phyloP scores from a whole-genome alignment of 2,888 invertebrate genomes.

The Luffia ferchaultella region DNA sequence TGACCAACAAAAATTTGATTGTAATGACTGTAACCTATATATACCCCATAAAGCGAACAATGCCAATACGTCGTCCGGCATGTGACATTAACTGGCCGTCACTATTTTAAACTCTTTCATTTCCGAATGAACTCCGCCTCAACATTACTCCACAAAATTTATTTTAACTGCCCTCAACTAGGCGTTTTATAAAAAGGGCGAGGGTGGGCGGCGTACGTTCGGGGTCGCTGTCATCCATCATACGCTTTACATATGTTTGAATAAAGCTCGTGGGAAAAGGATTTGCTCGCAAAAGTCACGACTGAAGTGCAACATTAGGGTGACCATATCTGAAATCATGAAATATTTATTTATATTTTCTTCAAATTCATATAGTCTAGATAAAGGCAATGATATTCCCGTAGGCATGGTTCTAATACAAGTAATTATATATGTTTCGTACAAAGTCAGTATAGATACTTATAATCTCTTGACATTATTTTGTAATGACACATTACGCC shows the following conservation, averaged over 20 bases:
- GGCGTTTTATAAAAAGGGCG: constrained; percentile 3
- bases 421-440: no score
- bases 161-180: constrained; percentile 22
- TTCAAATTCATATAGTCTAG: no score
- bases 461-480: no score
- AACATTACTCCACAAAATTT: constrained; percentile 61
- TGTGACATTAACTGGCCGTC: not conserved
- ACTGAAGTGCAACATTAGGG: constrained; percentile 42
- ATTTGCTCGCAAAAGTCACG: constrained; percentile 64
- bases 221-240: constrained; percentile 61
- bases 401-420: no score
- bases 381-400: no score
- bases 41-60: not conserved
- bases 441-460: no score
- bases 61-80: not conserved
- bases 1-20: no score
- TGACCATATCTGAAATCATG: constrained; percentile 22
- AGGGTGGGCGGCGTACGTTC: constrained; percentile 11
- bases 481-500: no score
- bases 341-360: not conserved
- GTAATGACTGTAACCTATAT: no score
- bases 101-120: constrained; percentile 18
- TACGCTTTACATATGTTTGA: constrained; percentile 69
- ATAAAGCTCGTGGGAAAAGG: constrained; percentile 68
- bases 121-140: constrained; percentile 18